phyloP scores from a whole-genome alignment of 2,797 vertebrate genomes.

The Anas bernieri region DNA sequence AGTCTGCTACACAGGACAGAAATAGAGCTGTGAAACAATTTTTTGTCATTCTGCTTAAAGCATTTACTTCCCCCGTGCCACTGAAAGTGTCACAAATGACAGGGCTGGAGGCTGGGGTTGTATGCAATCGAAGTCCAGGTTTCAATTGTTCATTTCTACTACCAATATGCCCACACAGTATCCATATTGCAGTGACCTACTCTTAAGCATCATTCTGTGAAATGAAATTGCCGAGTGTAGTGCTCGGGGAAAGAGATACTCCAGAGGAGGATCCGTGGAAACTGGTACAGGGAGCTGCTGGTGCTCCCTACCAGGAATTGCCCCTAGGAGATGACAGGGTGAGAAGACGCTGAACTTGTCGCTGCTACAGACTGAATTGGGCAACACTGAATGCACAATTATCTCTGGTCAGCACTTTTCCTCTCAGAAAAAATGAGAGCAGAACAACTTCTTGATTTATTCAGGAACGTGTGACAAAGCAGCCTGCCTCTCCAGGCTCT shows the following conservation, averaged over 20 bases:
- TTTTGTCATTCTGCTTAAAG: not conserved
- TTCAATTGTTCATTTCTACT: not conserved
- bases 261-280: not conserved
- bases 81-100: not conserved
- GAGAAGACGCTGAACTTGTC: not conserved
- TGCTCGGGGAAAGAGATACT: not conserved
- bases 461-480: not conserved
- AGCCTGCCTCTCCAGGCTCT: not conserved
- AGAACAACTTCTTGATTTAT: not conserved
- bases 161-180: fast-evolving
- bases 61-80: not conserved
- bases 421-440: not conserved
- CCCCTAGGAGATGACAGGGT: not conserved
- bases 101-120: not conserved
- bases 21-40: not conserved
- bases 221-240: not conserved
- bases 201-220: not conserved
- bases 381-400: not conserved
- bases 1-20: not conserved
- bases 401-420: not conserved
- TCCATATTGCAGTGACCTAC: not conserved
- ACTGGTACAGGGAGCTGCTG: not conserved
- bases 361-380: not conserved
- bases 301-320: not conserved
- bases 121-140: not conserved